phyloP scores from a whole-genome alignment of 2,113 vertebrate species.

The Otolemur garnettii region DNA sequence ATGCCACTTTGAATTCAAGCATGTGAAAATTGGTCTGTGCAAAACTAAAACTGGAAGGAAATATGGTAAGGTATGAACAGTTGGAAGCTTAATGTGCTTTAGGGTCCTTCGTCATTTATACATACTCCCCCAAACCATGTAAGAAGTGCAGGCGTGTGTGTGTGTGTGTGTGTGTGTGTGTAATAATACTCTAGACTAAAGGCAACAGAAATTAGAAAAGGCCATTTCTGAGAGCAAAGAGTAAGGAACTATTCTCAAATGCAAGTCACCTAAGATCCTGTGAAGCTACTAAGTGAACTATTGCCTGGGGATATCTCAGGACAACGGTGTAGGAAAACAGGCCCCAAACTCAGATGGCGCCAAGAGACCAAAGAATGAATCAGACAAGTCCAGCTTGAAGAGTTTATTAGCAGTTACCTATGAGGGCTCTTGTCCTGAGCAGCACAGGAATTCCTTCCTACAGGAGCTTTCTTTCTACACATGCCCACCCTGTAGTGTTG shows the following conservation, averaged over 20 bases:
- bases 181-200: conserved; percentile 18
- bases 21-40: background rate
- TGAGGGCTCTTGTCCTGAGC: no score
- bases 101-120: background rate
- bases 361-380: no score
- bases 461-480: no score
- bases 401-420: no score
- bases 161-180: background rate
- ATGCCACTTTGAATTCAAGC: background rate
- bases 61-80: background rate
- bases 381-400: no score
- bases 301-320: no score
- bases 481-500: no score
- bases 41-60: background rate
- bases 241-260: background rate
- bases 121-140: background rate
- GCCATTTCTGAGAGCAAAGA: background rate
- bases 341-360: no score
- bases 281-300: background rate
- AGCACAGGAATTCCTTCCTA: no score
- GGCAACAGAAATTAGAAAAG: background rate
- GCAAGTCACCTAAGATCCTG: background rate
- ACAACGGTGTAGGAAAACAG: no score
- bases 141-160: background rate
- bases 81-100: background rate